Base-by-base conservation (phyloP, 1,140 invertebrate species). In the Gonioctena quinquepunctata region DNA sequence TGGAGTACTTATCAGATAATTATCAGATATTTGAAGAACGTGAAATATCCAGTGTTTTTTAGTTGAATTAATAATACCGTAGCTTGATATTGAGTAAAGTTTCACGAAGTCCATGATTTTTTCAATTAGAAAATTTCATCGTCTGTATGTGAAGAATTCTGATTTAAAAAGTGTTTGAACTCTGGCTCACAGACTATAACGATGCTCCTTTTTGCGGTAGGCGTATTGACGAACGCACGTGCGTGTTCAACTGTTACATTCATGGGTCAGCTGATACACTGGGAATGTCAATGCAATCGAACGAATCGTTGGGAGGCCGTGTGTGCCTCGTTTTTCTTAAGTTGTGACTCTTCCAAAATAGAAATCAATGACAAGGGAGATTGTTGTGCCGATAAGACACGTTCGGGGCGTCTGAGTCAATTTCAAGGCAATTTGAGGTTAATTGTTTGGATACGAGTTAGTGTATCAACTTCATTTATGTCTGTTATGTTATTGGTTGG, bases 361-460 rank as follows among this genome's bases (percentile, higher is more conserved):
- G 21, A 22, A 57, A 57, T 57, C 22, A 57, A 57, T 57, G 25
- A 57, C 54, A 25, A 25, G 54, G 18, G 21, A 13, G 54, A 57
- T 57, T 16, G 54, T 11, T 21, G 18, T n/a, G 11, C 16, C 18
- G 54, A 42, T n/a, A 42, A 42, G 33, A 42, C 33, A 42, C 33
- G 27, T 61, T 28, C 25, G 26, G 25, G 22, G 16, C 25, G 18
- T 28, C 18, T 33, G 27, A 33, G n/a, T 18, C 18, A 61, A 61
- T 61, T 61, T 61, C 59, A 61, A n/a, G 27, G 59, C 59, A 61
- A 61, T 61, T 61, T 61, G 59, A 22, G 27, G 27, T 61, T 28
- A 61, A 28, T 61, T 28, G 59, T 33, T 28, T 28, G 59, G 33
- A 42, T n/a, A n/a, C n/a, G 33, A 2, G 1, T 42, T n/a, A 42